phyloP scores from a whole-genome alignment of 2,797 vertebrate genomes.

The Gymnopithys bicolor region DNA sequence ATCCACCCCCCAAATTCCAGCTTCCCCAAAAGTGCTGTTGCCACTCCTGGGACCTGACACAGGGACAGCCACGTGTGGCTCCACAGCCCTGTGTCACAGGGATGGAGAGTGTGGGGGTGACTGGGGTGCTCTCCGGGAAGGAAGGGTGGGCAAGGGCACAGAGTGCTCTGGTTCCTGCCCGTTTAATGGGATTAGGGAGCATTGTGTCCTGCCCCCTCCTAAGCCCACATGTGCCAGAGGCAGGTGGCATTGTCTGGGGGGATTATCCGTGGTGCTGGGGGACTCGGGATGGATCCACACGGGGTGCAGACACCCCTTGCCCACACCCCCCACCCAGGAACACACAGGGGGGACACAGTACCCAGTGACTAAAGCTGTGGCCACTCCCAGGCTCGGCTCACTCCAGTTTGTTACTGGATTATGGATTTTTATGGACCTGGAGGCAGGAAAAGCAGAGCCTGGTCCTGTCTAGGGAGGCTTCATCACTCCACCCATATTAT shows the following conservation, averaged over 20 bases:
- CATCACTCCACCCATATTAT: accelerated
- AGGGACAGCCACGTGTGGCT: accelerated
- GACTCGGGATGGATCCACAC: neutral
- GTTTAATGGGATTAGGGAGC: neutral
- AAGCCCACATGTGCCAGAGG: neutral
- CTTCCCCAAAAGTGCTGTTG: neutral
- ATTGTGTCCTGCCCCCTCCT: accelerated
- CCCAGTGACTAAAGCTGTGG: neutral
- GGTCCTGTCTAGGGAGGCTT: neutral
- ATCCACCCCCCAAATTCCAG: no score
- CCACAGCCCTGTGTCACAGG: neutral
- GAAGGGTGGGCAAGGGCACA: neutral
- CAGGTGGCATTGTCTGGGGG: neutral
- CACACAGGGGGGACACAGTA: neutral
- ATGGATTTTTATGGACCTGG: neutral
- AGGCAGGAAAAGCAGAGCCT: neutral
- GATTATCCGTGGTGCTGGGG: neutral
- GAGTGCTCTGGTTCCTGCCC: accelerated
- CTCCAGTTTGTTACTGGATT: neutral
- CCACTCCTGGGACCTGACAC: no score
- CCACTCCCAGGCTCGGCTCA: neutral
- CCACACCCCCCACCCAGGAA: neutral
- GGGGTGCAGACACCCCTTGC: neutral
- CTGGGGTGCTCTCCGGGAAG: accelerated
- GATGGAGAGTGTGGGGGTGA: neutral